Conservation (phyloP, 30 jellyfish, hydroid and myxozoan species). For the Mastigias papua region DNA sequence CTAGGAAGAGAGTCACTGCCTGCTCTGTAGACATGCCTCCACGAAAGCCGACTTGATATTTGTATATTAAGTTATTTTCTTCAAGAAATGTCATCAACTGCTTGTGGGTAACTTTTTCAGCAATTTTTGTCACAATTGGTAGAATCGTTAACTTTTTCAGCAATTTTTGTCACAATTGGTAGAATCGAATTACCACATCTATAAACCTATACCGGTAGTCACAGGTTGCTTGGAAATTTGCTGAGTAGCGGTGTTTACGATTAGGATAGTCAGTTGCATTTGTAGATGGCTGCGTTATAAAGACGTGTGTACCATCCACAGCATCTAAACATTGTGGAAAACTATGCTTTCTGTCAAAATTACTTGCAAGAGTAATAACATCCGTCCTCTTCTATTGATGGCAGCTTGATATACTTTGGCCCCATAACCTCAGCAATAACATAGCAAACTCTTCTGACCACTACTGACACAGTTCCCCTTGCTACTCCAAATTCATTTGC, state of each 20-base stretch:
- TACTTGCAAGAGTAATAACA: neutral
- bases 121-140: no score
- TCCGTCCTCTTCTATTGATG: neutral
- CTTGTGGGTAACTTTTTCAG: no score
- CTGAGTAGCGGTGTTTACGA: neutral
- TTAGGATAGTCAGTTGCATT: neutral
- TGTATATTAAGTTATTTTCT: no score
- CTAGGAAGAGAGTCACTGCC: no score
- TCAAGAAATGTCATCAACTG: no score
- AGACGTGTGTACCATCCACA: neutral
- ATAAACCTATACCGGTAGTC: neutral
- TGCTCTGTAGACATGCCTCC: no score
- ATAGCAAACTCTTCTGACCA: neutral
- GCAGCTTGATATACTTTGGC: neutral
- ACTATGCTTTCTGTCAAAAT: neutral
- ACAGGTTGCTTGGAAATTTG: neutral
- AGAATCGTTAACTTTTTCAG: no score
- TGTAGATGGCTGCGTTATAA: neutral
- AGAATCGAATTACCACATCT: no score
- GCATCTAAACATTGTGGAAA: neutral
- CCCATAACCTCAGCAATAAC: neutral
- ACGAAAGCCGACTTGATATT: no score
- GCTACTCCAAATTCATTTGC: neutral
- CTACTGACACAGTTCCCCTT: neutral
- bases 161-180: no score